These are phyloP conservation scores for Pinna nobilis DNA, from an alignment of 1,140 invertebrate genomes.

Conservation along the genomic window DNA sequence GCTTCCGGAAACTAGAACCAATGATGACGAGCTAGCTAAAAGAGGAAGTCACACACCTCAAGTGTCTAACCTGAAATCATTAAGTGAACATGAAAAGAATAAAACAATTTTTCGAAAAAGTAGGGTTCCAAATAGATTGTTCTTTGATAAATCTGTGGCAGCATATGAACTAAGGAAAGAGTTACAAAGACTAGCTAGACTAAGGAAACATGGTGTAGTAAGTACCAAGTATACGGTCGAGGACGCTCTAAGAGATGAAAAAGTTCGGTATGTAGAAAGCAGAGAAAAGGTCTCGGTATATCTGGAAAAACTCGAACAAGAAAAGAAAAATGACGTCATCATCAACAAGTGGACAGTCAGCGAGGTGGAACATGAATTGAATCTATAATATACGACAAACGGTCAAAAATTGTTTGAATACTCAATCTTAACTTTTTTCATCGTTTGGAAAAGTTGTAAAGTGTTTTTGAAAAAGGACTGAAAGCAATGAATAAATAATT, in stretches of 20 bases:
- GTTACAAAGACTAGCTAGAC: slow-evolving; percentile 35
- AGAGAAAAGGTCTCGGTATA: slow-evolving; percentile 34
- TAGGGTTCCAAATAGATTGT: slow-evolving; percentile 21
- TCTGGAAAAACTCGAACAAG: slow-evolving; percentile 32
- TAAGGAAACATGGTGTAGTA: slow-evolving; percentile 20
- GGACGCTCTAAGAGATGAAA: slow-evolving; percentile 35
- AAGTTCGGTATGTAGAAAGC: slow-evolving; percentile 26
- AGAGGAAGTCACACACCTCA: too few species aligned
- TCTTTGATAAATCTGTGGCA: slow-evolving; percentile 41
- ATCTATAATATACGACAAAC: too few species aligned
- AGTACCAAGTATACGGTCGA: slow-evolving; percentile 24
- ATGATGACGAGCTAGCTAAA: neutral
- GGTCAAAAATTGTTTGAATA: too few species aligned
- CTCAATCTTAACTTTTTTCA: too few species aligned
- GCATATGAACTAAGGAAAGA: slow-evolving; percentile 37
- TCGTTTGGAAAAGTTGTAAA: too few species aligned
- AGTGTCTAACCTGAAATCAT: neutral
- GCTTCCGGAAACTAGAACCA: neutral
- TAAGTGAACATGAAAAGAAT: neutral
- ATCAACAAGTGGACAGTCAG: slow-evolving; percentile 12
- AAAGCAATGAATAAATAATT: too few species aligned
- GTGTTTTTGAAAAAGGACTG: too few species aligned
- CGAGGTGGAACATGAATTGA: slow-evolving; percentile 15
- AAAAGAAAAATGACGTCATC: slow-evolving; percentile 12
- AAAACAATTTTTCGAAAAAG: neutral